Percentiles rank a stretch among this genome's conserved stretches.
Conservation (phyloP, 2,797 vertebrate species). For the Eremophila alpestris region DNA sequence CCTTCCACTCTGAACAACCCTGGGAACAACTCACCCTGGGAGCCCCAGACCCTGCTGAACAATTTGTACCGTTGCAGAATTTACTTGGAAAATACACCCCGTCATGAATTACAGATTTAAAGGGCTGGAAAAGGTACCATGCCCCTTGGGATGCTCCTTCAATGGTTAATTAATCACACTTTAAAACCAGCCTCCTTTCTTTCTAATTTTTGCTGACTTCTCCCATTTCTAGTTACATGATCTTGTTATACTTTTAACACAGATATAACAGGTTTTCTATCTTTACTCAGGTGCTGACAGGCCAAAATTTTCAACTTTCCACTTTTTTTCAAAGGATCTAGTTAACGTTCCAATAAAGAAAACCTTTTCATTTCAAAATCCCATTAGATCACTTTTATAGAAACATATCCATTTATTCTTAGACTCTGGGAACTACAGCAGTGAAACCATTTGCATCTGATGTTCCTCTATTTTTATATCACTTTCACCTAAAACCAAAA, state of each 20-base stretch:
- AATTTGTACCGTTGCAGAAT: neutral
- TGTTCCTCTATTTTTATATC: neutral
- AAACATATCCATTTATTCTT: neutral
- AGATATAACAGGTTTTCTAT: neutral
- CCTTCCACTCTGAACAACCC: neutral
- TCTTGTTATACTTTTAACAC: constrained; percentile 4
- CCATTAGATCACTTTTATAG: neutral
- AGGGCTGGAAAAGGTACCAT: neutral
- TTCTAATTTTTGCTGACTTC: neutral
- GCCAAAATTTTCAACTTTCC: neutral
- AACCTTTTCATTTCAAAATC: constrained; percentile 18
- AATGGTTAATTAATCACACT: constrained; percentile 17
- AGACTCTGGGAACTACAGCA: neutral
- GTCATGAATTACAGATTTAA: neutral
- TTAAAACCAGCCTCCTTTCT: neutral
- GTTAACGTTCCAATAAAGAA: neutral
- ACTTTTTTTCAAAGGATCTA: constrained; percentile 24
- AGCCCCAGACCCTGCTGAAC: neutral
- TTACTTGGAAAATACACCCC: neutral
- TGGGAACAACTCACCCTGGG: fast-evolving
- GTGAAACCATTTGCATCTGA: neutral
- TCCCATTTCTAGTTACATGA: neutral
- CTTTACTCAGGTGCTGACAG: constrained; percentile 11
- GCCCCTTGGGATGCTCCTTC: neutral
- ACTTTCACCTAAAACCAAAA: neutral